Evolutionary conservation across 2,888 invertebrate species (phyloP).

Genomic region (Agriopis marginaria): DNA sequence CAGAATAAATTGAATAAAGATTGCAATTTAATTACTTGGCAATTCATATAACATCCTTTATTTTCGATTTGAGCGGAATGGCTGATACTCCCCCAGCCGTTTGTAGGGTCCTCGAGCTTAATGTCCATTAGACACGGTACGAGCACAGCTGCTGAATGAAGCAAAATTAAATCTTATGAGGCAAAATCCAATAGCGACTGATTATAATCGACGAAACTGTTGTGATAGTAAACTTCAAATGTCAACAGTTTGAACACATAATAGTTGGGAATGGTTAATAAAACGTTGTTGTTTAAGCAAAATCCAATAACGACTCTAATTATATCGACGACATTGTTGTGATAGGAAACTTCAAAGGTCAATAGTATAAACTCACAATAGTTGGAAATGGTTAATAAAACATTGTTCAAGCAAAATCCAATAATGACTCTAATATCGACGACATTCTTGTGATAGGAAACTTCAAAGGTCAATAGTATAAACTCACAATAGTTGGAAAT

Average conservation of each 20-base stretch:
- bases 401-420: no score
- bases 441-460: no score
- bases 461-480: no score
- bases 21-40: constrained; percentile 55
- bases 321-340: constrained; percentile 2
- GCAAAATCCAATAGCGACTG: constrained; percentile 4
- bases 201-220: constrained; percentile 16
- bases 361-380: constrained; percentile 20
- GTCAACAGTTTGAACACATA: constrained; percentile 23
- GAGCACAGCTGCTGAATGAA: constrained; percentile 43
- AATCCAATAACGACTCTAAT: no score
- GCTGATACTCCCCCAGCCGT: constrained; percentile 39
- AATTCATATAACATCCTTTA: constrained; percentile 45
- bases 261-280: constrained; percentile 49
- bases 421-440: no score
- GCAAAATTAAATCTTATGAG: constrained; percentile 9
- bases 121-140: constrained; percentile 58
- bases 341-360: constrained; percentile 38
- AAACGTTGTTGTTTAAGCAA: constrained; percentile 54
- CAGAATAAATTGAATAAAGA: constrained; percentile 35
- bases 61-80: constrained; percentile 35
- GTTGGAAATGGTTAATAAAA: constrained; percentile 51
- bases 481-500: no score
- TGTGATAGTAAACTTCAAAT: constrained; percentile 35
- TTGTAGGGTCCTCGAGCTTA: constrained; percentile 56